Percentiles rank a stretch among this genome's conserved stretches.
Evolutionary conservation across 2,113 vertebrate species (phyloP).

Genomic region (Casuarius casuarius): DNA sequence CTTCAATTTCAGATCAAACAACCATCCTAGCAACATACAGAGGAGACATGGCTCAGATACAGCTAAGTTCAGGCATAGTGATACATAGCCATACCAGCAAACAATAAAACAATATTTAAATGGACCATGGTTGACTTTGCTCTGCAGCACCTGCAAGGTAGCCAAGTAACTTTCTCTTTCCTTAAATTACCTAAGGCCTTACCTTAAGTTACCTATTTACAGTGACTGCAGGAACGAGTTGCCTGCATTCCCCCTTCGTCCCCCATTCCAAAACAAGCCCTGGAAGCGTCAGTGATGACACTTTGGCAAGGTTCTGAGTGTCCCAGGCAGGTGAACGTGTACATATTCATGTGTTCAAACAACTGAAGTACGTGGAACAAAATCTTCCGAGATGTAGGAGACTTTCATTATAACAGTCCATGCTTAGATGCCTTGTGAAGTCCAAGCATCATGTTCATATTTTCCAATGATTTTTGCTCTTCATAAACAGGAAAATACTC

Average conservation of each 20-base stretch:
- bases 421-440: neutral
- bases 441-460: neutral
- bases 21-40: neutral
- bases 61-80: neutral
- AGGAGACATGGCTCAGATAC: neutral
- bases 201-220: no score
- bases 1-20: neutral
- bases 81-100: neutral
- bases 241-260: neutral
- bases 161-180: neutral
- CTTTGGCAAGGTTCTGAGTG: neutral
- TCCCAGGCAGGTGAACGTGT: neutral
- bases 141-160: neutral
- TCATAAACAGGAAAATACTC: slow-evolving; percentile 56
- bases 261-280: neutral
- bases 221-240: fast-evolving
- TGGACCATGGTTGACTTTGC: neutral
- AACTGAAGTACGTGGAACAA: neutral
- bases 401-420: neutral
- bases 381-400: neutral
- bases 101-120: neutral
- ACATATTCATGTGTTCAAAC: neutral
- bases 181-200: neutral
- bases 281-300: neutral
- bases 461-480: neutral